These are phyloP conservation scores for Tachycineta bicolor DNA, from an alignment of 2,113 vertebrate genomes.

Conservation along the genomic window DNA sequence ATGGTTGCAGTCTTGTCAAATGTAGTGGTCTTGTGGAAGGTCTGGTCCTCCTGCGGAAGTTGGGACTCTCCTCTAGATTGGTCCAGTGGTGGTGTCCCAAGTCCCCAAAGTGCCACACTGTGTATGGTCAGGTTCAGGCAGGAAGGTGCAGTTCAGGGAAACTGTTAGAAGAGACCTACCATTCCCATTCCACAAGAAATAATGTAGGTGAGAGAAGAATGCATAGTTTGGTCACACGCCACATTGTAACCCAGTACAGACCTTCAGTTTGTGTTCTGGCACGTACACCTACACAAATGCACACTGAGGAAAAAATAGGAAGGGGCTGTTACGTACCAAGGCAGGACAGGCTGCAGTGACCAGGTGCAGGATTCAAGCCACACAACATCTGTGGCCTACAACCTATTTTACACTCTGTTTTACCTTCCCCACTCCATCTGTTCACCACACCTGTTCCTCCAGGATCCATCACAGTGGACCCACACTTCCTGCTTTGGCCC, in stretches of 20 bases:
- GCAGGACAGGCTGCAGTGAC: not conserved
- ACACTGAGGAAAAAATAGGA: not conserved
- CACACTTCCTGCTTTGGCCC: not conserved
- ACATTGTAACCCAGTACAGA: not conserved
- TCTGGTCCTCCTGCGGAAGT: not conserved
- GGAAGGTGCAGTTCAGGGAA: not conserved
- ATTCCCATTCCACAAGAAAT: not conserved
- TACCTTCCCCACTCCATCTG: rapidly evolving
- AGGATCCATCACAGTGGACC: not conserved
- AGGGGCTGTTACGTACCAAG: not conserved
- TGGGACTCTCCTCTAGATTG: not conserved
- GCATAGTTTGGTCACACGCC: not conserved
- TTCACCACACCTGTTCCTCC: not conserved
- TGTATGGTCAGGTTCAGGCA: not conserved
- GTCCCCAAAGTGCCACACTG: rapidly evolving
- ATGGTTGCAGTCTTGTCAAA: not conserved
- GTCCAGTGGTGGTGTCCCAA: not conserved
- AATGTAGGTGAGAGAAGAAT: not conserved
- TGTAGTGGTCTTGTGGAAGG: not conserved
- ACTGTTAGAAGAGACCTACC: not conserved
- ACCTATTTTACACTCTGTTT: not conserved
- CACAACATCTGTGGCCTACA: not conserved
- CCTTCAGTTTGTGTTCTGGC: not conserved
- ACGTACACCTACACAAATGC: not conserved
- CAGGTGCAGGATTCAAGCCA: not conserved